Conservation (phyloP, 1,140 invertebrate genomes). For the Stegodyphus dumicola region DNA sequence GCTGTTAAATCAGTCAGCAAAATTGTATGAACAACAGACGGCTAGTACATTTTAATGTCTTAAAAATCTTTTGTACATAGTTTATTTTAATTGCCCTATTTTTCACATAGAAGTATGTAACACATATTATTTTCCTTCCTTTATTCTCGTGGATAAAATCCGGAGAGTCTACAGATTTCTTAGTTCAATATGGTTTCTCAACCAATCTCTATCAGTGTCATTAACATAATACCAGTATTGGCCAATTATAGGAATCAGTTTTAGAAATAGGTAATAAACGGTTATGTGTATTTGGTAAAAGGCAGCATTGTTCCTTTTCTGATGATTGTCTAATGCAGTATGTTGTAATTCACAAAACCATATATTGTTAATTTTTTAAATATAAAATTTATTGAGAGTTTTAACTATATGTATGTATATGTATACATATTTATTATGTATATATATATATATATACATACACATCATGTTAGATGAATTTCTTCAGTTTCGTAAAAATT, state of each 20-base stretch:
- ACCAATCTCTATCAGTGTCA: conserved; percentile 37
- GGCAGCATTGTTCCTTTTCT: conserved; percentile 28
- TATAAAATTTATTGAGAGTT: conserved; percentile 59
- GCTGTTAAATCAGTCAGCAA: neutral
- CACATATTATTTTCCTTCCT: conserved; percentile 45
- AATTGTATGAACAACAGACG: neutral
- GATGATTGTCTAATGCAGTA: conserved; percentile 49
- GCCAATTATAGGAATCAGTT: conserved; percentile 50
- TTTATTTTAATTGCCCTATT: conserved; percentile 35
- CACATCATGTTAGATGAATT: too few relatives aligned
- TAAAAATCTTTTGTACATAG: conserved; percentile 49
- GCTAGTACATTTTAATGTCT: conserved; percentile 41
- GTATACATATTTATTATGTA: too few relatives aligned
- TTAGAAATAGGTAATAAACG: conserved; percentile 36
- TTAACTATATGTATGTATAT: conserved; percentile 49
- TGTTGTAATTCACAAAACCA: conserved; percentile 46
- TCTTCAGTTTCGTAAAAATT: conserved; percentile 44
- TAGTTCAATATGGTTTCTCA: conserved; percentile 30
- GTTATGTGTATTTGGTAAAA: conserved; percentile 46
- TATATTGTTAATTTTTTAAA: conserved; percentile 52
- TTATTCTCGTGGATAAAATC: conserved; percentile 53
- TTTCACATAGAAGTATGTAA: conserved; percentile 42
- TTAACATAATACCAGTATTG: conserved; percentile 45
- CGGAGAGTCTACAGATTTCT: conserved; percentile 31
- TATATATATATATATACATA: neutral